phyloP scores from a whole-genome alignment of 2,113 vertebrate species.

The Tretioscincus oriximinensis region DNA sequence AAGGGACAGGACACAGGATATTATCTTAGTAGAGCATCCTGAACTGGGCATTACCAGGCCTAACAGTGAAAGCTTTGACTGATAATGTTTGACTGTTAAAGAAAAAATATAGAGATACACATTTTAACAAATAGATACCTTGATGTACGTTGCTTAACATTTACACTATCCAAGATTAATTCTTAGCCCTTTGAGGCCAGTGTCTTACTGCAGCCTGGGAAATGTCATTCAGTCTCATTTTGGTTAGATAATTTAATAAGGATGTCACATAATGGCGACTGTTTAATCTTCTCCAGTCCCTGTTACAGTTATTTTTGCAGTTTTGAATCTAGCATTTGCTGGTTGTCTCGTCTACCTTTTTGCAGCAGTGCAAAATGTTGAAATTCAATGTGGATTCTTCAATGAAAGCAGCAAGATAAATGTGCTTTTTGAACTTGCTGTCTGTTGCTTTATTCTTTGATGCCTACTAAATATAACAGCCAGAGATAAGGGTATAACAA shows the following conservation, averaged over 20 bases:
- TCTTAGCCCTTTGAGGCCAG: conserved; percentile 42
- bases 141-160: conserved; percentile 32
- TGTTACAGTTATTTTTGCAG: conserved; percentile 15
- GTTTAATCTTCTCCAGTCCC: conserved; percentile 31
- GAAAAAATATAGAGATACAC: conserved; percentile 13
- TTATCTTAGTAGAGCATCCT: conserved; percentile 2
- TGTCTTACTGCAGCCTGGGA: conserved; percentile 25
- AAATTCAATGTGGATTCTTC: not conserved
- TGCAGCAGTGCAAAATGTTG: conserved; percentile 20
- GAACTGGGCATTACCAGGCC: conserved; percentile 5
- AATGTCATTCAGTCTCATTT: not conserved
- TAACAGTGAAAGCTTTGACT: conserved; percentile 12
- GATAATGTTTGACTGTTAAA: not conserved
- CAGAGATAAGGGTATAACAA: not conserved
- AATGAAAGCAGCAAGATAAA: conserved; percentile 1
- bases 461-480: not conserved
- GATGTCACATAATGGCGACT: conserved; percentile 24
- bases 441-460: not conserved
- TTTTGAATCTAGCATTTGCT: not conserved
- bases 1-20: no score
- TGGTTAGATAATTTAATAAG: conserved; percentile 45
- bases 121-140: conserved; percentile 27
- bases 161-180: conserved; percentile 29
- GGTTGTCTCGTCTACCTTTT: not conserved
- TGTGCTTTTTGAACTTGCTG: conserved; percentile 8